phyloP scores from a whole-genome alignment of 2,113 vertebrate genomes.

The Cebus imitator region DNA sequence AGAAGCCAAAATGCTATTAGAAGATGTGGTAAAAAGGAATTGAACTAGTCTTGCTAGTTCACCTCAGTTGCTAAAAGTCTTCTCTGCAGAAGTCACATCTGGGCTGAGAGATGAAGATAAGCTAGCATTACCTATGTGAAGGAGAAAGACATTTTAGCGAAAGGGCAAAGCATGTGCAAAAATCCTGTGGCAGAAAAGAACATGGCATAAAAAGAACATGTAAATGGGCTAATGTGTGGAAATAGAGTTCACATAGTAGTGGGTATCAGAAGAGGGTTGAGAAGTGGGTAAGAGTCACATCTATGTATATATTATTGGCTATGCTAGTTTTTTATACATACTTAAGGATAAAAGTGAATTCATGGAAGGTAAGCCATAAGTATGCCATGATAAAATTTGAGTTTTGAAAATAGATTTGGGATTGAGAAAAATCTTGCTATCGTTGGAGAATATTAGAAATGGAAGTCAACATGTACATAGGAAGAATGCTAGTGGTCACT shows the following conservation, averaged over 20 bases:
- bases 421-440: not conserved
- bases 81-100: not conserved
- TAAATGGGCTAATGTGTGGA: not conserved
- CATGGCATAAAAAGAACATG: not conserved
- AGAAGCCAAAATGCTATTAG: constrained; percentile 42
- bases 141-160: not conserved
- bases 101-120: not conserved
- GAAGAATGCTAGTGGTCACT: not conserved
- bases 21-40: not conserved
- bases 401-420: not conserved
- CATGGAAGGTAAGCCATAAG: not conserved
- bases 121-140: not conserved
- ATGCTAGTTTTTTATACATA: not conserved
- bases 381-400: not conserved
- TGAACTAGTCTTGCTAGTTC: not conserved
- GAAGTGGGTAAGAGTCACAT: not conserved
- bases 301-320: not conserved
- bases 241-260: not conserved
- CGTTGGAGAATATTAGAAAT: not conserved
- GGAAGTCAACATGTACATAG: not conserved
- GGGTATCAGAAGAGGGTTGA: not conserved
- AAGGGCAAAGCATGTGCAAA: not conserved
- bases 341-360: not conserved
- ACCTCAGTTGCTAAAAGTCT: not conserved
- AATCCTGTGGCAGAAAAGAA: not conserved